Evolutionary conservation across 2,797 vertebrate genomes (phyloP).

Genomic region (Onychomys torridus): DNA sequence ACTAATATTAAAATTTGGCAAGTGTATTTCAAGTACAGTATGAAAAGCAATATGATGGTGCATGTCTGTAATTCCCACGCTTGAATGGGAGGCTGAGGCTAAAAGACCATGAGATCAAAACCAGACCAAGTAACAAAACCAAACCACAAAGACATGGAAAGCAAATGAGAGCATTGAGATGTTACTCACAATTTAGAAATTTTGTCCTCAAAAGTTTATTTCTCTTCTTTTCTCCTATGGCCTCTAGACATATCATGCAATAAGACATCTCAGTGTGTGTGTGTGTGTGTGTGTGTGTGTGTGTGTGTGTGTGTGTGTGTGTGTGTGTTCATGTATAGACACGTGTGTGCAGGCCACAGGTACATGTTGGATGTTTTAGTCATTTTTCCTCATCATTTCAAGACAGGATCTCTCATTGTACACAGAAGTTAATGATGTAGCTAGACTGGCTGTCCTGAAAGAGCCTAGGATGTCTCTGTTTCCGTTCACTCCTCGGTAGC

Average conservation of each 20-base stretch:
- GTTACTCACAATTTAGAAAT: background rate
- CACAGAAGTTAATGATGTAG: background rate
- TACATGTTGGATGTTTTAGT: too few relatives aligned
- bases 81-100: background rate
- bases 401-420: background rate
- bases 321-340: background rate
- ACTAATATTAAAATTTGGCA: background rate
- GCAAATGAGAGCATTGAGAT: background rate
- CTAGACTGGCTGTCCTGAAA: background rate
- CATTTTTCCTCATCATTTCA: background rate
- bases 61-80: too few relatives aligned
- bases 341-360: background rate
- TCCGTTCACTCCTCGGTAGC: background rate
- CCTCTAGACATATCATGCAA: background rate
- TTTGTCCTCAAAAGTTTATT: background rate
- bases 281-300: background rate
- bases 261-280: background rate
- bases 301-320: background rate
- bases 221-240: background rate
- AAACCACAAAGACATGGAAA: background rate
- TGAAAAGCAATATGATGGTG: background rate
- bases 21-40: background rate
- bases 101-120: background rate
- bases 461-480: background rate
- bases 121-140: background rate